phyloP scores from a whole-genome alignment of 2,888 invertebrate genomes.

The Spilarctia lutea region DNA sequence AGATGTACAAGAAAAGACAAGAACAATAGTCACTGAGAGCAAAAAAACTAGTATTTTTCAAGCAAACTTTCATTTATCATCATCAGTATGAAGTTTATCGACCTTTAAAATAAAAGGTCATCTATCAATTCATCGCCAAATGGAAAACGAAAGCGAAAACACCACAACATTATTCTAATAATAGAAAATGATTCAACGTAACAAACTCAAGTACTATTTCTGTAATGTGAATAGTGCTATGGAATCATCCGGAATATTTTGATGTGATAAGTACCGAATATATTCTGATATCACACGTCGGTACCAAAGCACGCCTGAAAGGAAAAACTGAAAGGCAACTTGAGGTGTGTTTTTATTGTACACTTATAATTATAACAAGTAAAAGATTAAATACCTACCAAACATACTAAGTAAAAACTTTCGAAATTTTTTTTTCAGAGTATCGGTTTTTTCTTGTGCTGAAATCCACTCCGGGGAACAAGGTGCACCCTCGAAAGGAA shows the following conservation, averaged over 20 bases:
- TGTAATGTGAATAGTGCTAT: slow-evolving; percentile 26
- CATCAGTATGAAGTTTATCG: slow-evolving; percentile 1
- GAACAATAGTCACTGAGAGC: too few species aligned
- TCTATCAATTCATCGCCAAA: slow-evolving; percentile 5
- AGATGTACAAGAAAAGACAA: too few species aligned
- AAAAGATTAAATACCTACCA: too few species aligned
- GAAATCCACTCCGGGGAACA: too few species aligned
- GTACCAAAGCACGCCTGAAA: slow-evolving; percentile 13
- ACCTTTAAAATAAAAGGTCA: background rate
- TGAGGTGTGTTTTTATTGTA: background rate
- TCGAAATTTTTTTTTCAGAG: too few species aligned
- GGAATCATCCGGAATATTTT: slow-evolving; percentile 42
- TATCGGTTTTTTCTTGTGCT: too few species aligned
- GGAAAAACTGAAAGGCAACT: background rate
- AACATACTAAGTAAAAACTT: too few species aligned
- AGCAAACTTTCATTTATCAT: background rate
- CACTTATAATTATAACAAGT: too few species aligned
- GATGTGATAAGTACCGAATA: slow-evolving; percentile 32
- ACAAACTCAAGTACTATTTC: slow-evolving; percentile 31
- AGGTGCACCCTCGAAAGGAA: too few species aligned
- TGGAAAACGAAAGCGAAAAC: slow-evolving; percentile 37
- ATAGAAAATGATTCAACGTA: slow-evolving; percentile 39
- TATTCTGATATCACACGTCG: slow-evolving; percentile 26
- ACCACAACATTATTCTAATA: slow-evolving; percentile 37
- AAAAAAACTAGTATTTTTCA: background rate